Evolutionary conservation across 2,797 vertebrate genomes (phyloP).

Genomic region (Naso thynnoides): DNA sequence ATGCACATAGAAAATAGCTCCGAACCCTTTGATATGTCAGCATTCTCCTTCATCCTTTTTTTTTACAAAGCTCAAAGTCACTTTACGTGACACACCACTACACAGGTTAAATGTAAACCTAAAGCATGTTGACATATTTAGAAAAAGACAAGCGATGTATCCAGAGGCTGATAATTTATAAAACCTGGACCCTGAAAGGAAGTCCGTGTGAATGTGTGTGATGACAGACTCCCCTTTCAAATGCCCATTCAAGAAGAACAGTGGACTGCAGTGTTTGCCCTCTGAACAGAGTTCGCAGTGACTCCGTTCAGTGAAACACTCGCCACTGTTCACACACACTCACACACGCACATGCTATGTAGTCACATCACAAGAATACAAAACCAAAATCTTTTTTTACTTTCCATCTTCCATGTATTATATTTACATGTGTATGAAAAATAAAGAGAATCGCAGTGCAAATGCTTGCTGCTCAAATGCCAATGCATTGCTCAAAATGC

Average conservation of each 20-base stretch:
- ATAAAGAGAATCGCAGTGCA: neutral
- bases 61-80: neutral
- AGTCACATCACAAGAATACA: conserved; percentile 47
- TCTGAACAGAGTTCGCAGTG: conserved; percentile 65
- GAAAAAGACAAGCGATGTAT: conserved; percentile 17
- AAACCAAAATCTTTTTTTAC: conserved; percentile 75
- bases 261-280: conserved; percentile 69
- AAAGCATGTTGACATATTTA: neutral
- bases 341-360: conserved; percentile 7
- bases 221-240: conserved; percentile 58
- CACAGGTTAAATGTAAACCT: conserved; percentile 14
- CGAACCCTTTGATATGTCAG: conserved; percentile 17
- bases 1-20: conserved; percentile 25
- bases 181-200: conserved; percentile 18
- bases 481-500: no score
- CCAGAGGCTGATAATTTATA: conserved; percentile 30
- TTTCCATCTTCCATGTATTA: conserved; percentile 56
- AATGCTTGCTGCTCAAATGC: no score
- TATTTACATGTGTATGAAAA: no score
- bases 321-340: conserved; percentile 25
- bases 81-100: neutral
- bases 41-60: conserved; percentile 5
- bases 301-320: conserved; percentile 53
- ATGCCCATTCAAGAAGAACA: conserved; percentile 67
- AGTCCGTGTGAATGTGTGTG: conserved; percentile 45